These are phyloP conservation scores for Eumerus sabulonum DNA, from an alignment of 2,888 invertebrate species.

Conservation along the genomic window DNA sequence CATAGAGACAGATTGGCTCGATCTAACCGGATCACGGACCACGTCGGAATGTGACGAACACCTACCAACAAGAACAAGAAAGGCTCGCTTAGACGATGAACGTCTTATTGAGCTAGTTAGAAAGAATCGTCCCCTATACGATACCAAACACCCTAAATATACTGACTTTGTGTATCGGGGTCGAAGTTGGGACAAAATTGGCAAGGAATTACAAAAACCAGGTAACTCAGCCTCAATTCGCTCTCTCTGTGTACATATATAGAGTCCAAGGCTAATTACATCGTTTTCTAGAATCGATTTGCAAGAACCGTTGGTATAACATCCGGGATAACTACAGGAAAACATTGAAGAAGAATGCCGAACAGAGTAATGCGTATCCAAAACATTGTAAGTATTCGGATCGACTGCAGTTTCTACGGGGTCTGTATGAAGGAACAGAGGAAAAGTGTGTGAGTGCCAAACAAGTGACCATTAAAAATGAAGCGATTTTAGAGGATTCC, in stretches of 20 bases:
- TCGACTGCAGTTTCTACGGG: no score
- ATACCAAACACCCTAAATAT: constrained; percentile 14
- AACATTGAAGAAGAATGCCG: constrained; percentile 21
- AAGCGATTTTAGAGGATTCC: no score
- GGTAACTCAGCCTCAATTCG: no score
- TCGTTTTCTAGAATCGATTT: constrained; percentile 23
- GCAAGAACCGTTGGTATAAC: constrained; percentile 34
- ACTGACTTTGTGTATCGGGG: constrained; percentile 9
- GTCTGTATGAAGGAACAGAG: neutral
- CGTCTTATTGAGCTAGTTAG: constrained; percentile 36
- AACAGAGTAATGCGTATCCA: no score
- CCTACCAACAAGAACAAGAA: no score
- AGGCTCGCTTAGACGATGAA: constrained; percentile 29
- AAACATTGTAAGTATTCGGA: no score
- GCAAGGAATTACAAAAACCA: constrained; percentile 34
- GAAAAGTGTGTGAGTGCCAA: neutral
- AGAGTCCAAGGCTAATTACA: no score
- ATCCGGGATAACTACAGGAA: constrained; percentile 43
- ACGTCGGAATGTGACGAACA: no score
- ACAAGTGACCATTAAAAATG: neutral
- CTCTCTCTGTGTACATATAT: no score
- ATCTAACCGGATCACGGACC: no score
- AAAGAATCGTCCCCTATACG: constrained; percentile 18
- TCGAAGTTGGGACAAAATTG: constrained; percentile 33
- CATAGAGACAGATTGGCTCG: no score